phyloP scores from a whole-genome alignment of 2,888 invertebrate species.

The Calameuta idolon region DNA sequence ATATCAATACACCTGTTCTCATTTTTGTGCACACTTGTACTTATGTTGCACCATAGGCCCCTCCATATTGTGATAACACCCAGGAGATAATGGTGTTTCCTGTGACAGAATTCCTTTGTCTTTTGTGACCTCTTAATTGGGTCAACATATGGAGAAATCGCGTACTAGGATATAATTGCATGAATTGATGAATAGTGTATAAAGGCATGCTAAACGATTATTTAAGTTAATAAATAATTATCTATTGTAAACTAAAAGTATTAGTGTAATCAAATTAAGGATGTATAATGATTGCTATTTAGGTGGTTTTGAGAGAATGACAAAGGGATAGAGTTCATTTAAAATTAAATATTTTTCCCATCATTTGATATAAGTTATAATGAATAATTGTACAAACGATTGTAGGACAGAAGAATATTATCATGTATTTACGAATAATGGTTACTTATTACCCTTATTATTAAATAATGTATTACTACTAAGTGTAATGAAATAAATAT shows the following conservation, averaged over 20 bases:
- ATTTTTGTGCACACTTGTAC: conserved; percentile 14
- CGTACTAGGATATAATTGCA: background rate
- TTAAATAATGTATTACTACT: conserved; percentile 47
- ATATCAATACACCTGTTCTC: conserved; percentile 14
- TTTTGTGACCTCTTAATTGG: background rate
- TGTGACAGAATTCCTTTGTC: background rate
- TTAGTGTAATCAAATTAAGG: conserved; percentile 25
- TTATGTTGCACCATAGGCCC: conserved; percentile 1
- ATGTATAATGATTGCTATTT: conserved; percentile 31
- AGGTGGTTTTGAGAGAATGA: conserved; percentile 30
- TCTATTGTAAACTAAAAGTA: conserved; percentile 32
- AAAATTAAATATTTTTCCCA: conserved; percentile 41
- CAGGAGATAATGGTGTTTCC: background rate
- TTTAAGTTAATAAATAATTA: conserved; percentile 17
- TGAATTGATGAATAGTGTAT: conserved; percentile 22
- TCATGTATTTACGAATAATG: conserved; percentile 52
- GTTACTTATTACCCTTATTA: conserved; percentile 48
- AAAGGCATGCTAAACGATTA: conserved; percentile 24
- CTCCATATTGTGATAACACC: background rate
- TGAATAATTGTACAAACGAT: conserved; percentile 57
- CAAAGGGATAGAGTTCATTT: conserved; percentile 18
- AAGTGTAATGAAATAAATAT: conserved; percentile 51
- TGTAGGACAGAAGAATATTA: conserved; percentile 49
- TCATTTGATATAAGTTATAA: conserved; percentile 50
- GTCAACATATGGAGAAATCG: background rate